These are phyloP conservation scores for Chaetops frenatus DNA, from an alignment of 2,113 vertebrate genomes.

Conservation along the genomic window DNA sequence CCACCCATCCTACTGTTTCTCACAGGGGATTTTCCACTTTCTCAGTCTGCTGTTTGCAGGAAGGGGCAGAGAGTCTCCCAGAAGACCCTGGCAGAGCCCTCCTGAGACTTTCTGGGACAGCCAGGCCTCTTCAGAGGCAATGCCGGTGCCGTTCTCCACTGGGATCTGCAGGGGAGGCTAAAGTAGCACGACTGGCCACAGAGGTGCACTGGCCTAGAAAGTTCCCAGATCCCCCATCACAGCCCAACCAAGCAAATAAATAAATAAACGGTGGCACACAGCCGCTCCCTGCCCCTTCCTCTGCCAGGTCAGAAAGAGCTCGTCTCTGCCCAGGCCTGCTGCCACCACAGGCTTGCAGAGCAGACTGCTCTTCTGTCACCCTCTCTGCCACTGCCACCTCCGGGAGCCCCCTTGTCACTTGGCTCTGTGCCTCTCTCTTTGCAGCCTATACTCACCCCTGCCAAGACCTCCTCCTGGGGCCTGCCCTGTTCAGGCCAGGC, in stretches of 20 bases:
- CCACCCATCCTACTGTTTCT: neutral
- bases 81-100: neutral
- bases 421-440: neutral
- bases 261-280: neutral
- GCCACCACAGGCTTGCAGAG: neutral
- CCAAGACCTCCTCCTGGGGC: fast-evolving
- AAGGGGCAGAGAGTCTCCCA: neutral
- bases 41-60: neutral
- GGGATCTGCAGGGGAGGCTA: constrained; percentile 67
- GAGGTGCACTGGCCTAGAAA: constrained; percentile 30
- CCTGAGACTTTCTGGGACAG: neutral
- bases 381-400: neutral
- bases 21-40: neutral
- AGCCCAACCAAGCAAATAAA: neutral
- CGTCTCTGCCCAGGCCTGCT: neutral
- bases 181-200: neutral
- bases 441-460: fast-evolving
- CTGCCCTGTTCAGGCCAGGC: neutral
- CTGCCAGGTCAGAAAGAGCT: neutral
- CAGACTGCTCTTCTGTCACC: neutral
- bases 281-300: neutral
- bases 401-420: fast-evolving
- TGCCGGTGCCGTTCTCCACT: constrained; percentile 14
- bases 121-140: neutral
- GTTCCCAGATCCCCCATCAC: neutral